Percentiles rank a stretch among this genome's conserved stretches.
phyloP scores from a whole-genome alignment of 2,888 invertebrate genomes.

The Apantesis nais region DNA sequence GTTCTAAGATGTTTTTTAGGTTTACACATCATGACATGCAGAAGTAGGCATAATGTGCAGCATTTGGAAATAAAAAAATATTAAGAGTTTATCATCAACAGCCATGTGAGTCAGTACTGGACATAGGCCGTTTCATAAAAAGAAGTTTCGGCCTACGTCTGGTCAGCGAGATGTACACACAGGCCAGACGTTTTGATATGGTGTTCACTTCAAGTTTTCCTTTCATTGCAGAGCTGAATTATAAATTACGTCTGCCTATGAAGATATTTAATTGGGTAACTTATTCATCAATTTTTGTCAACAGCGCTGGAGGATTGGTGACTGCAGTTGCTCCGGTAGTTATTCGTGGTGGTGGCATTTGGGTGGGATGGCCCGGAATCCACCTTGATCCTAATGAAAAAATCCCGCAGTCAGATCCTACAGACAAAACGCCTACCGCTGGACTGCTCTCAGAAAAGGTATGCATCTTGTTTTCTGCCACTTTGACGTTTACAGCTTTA shows the following conservation, averaged over 20 bases:
- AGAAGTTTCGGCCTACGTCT: too few relatives aligned
- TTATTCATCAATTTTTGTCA: slow-evolving; percentile 31
- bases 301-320: slow-evolving; percentile 94
- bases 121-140: too few relatives aligned
- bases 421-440: slow-evolving; percentile 94
- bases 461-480: slow-evolving; percentile 15
- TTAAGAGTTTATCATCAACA: too few relatives aligned
- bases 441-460: slow-evolving; percentile 94
- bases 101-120: too few relatives aligned
- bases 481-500: neutral
- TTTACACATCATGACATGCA: neutral
- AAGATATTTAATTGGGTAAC: neutral
- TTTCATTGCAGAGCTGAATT: too few relatives aligned
- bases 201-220: too few relatives aligned
- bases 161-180: too few relatives aligned
- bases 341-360: slow-evolving; percentile 92
- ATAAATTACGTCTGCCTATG: too few relatives aligned
- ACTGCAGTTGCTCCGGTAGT: slow-evolving; percentile 97
- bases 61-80: neutral
- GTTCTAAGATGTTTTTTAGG: neutral
- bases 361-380: slow-evolving; percentile 97
- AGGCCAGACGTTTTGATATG: too few relatives aligned
- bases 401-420: slow-evolving; percentile 95
- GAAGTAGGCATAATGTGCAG: neutral
- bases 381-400: slow-evolving; percentile 91